These are phyloP conservation scores for Arvicanthis niloticus DNA, from an alignment of 2,113 vertebrate genomes.

Conservation along the genomic window DNA sequence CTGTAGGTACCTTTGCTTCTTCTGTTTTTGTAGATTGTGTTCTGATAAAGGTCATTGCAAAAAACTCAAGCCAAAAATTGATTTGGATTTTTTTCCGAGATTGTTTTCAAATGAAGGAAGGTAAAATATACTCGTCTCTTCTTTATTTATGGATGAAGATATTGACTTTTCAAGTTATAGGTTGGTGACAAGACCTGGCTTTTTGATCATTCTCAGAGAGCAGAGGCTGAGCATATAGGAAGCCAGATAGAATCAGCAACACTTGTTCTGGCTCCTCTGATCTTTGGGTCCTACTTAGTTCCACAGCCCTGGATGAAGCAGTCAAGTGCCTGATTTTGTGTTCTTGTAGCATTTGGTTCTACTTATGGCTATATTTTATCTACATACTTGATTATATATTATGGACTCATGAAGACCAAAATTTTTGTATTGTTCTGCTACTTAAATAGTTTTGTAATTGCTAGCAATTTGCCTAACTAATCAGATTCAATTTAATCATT, in stretches of 20 bases:
- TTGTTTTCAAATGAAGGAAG: constrained; percentile 42
- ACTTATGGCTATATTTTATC: background rate
- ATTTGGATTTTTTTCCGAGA: constrained; percentile 24
- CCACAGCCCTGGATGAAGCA: background rate
- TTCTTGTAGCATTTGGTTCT: constrained; percentile 28
- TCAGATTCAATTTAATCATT: constrained; percentile 28
- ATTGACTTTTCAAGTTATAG: background rate
- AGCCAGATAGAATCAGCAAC: constrained; percentile 36
- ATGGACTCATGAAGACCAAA: background rate
- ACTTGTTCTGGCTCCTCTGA: background rate
- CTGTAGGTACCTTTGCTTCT: background rate
- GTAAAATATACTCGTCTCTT: constrained; percentile 21
- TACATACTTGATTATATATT: constrained; percentile 1
- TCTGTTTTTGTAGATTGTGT: constrained; percentile 40
- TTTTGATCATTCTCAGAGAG: constrained; percentile 16
- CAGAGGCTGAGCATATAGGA: constrained; percentile 25
- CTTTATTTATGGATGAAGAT: constrained; percentile 47
- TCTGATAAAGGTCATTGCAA: constrained; percentile 39
- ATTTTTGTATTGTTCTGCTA: constrained; percentile 15
- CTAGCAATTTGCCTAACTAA: background rate
- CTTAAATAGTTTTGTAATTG: constrained; percentile 47
- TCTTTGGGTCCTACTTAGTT: background rate
- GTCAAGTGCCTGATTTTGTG: background rate
- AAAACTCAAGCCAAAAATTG: constrained; percentile 38
- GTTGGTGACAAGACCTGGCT: background rate